Percentiles rank a stretch among this genome's conserved stretches.
Conservation (phyloP, 2,797 vertebrate genomes). For the Muraenolepis orangiensis region DNA sequence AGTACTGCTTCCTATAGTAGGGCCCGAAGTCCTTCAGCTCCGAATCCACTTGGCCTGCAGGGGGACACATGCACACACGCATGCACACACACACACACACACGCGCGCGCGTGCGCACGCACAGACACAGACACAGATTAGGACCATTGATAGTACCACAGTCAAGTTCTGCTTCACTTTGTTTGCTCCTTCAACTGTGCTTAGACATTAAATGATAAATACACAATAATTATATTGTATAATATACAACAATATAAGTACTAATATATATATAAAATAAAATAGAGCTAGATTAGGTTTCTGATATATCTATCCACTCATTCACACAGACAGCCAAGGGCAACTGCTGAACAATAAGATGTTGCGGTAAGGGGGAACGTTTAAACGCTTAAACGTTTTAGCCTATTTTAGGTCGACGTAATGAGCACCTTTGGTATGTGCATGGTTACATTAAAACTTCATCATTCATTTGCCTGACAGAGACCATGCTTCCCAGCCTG, state of each 20-base stretch:
- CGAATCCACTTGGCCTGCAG: constrained; percentile 76
- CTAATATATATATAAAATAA: too few relatives aligned
- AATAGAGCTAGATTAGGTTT: too few relatives aligned
- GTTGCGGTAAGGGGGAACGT: too few relatives aligned
- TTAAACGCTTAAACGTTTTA: neutral
- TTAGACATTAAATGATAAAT: too few relatives aligned
- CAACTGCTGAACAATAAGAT: neutral
- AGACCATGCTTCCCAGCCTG: neutral
- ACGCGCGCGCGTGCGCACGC: neutral
- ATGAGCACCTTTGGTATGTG: neutral
- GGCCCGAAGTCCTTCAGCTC: constrained; percentile 80
- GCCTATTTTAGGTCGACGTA: neutral
- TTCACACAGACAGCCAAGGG: neutral
- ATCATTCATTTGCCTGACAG: neutral
- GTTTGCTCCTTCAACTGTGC: too few relatives aligned
- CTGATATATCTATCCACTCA: neutral
- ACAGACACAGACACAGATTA: neutral
- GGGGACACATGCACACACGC: constrained; percentile 27
- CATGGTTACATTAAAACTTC: neutral
- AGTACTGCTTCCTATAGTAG: constrained; percentile 82
- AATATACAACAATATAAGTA: too few relatives aligned
- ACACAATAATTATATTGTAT: too few relatives aligned
- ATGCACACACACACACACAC: constrained; percentile 31
- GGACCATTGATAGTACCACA: too few relatives aligned
- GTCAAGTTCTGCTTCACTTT: too few relatives aligned